Evolutionary conservation across 2,797 vertebrate genomes (phyloP).

Genomic region (Ctenochaetus hawaiiensis): DNA sequence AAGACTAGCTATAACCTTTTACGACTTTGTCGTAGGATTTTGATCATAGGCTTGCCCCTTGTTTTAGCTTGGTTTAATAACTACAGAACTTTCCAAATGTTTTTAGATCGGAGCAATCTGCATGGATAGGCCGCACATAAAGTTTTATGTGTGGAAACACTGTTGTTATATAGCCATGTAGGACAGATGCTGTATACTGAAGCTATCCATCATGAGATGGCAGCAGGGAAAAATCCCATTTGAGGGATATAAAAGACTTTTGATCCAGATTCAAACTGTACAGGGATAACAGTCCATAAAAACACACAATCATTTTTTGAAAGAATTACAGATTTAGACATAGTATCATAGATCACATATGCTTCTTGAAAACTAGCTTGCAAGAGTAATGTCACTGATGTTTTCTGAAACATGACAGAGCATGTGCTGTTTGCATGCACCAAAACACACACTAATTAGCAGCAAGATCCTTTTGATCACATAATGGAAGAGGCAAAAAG

Average conservation of each 20-base stretch:
- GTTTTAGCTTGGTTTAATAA: neutral
- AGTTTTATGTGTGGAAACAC: neutral
- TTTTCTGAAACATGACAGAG: conserved; percentile 6
- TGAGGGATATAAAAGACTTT: conserved; percentile 25
- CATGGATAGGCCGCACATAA: neutral
- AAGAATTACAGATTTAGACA: neutral
- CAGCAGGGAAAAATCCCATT: conserved; percentile 13
- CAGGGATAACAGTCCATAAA: neutral
- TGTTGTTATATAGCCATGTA: conserved; percentile 4
- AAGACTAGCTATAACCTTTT: conserved; percentile 15
- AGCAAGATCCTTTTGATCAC: neutral
- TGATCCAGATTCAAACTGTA: conserved; percentile 25
- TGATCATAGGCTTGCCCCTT: neutral
- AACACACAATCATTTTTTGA: neutral
- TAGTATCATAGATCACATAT: neutral
- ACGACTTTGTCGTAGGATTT: conserved; percentile 14
- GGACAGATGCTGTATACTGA: neutral
- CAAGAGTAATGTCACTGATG: neutral
- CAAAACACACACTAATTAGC: conserved; percentile 28
- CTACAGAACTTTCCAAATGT: neutral
- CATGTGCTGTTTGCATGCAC: neutral
- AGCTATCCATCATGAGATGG: conserved; percentile 22
- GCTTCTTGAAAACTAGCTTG: neutral
- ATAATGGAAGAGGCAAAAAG: conserved; percentile 11
- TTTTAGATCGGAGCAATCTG: neutral